phyloP scores from a whole-genome alignment of 2,797 vertebrate genomes.

The Pelodytes ibericus region DNA sequence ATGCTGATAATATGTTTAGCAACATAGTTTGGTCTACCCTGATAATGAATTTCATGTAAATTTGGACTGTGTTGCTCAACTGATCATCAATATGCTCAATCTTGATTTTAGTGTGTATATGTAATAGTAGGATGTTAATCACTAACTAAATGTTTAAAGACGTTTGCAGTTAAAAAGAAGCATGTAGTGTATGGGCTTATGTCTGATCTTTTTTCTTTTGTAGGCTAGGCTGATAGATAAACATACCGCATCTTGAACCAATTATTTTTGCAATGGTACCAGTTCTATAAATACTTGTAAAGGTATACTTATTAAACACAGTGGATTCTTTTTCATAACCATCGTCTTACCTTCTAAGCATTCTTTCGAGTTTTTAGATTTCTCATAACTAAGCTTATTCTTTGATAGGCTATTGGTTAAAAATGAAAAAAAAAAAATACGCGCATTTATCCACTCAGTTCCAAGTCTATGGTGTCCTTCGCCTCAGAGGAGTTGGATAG shows the following conservation, averaged over 20 bases:
- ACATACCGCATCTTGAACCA: constrained; percentile 25
- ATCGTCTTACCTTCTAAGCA: constrained; percentile 23
- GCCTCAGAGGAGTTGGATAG: constrained; percentile 29
- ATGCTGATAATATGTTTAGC: no score
- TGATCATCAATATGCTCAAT: no score
- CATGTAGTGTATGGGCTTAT: neutral
- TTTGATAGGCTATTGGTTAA: constrained; percentile 23
- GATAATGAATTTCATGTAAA: no score
- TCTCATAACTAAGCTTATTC: constrained; percentile 24
- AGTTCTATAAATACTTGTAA: constrained; percentile 30
- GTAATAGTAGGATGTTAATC: no score
- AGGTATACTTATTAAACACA: constrained; percentile 41
- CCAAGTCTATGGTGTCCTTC: constrained; percentile 45
- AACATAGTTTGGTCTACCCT: no score
- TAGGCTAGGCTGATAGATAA: neutral
- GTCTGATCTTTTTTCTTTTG: neutral
- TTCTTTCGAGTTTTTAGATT: constrained; percentile 34
- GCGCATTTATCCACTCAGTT: neutral
- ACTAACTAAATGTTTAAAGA: no score
- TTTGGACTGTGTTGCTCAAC: no score
- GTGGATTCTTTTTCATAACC: constrained; percentile 16
- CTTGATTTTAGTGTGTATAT: no score
- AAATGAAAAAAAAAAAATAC: neutral
- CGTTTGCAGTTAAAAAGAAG: no score
- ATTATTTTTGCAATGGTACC: constrained; percentile 23